A percentile compares a stretch with the other conserved stretches of the same genome.
Evolutionary conservation across 1,140 invertebrate species (phyloP).

Genomic region (Drosophila biarmipes): DNA sequence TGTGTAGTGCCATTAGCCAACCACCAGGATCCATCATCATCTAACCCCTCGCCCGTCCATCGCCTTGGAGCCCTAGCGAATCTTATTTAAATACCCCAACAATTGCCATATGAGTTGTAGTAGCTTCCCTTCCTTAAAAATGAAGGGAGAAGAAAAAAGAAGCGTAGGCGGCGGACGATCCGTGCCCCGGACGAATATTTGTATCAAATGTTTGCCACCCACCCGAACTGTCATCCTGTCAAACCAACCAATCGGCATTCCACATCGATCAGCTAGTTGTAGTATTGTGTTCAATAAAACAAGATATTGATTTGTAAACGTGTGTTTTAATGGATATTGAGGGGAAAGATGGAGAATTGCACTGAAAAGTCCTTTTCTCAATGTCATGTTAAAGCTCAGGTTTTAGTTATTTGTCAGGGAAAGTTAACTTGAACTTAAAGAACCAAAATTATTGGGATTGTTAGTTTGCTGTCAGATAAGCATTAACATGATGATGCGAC

Average conservation of each 20-base stretch:
- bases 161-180: conserved; percentile 30
- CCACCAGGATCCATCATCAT: conserved; percentile 22
- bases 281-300: conserved; percentile 75
- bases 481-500: too few species aligned
- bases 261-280: conserved; percentile 70
- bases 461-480: too few species aligned
- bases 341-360: too few species aligned
- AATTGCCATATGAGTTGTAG: conserved; percentile 64
- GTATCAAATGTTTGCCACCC: conserved; percentile 76
- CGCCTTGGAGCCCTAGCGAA: conserved; percentile 40
- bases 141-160: background rate
- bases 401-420: too few species aligned
- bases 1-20: conserved; percentile 79
- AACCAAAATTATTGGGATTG: too few species aligned
- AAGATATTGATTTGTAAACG: conserved; percentile 62
- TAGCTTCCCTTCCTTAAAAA: conserved; percentile 26
- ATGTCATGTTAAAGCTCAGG: too few species aligned
- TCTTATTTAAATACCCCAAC: conserved; percentile 44
- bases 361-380: too few species aligned
- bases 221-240: conserved; percentile 40
- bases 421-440: too few species aligned
- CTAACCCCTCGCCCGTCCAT: conserved; percentile 11
- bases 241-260: conserved; percentile 46
- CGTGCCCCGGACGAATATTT: conserved; percentile 66
- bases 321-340: background rate